Conservation (phyloP, 2,888 invertebrate genomes). For the Nymphalis urticae region DNA sequence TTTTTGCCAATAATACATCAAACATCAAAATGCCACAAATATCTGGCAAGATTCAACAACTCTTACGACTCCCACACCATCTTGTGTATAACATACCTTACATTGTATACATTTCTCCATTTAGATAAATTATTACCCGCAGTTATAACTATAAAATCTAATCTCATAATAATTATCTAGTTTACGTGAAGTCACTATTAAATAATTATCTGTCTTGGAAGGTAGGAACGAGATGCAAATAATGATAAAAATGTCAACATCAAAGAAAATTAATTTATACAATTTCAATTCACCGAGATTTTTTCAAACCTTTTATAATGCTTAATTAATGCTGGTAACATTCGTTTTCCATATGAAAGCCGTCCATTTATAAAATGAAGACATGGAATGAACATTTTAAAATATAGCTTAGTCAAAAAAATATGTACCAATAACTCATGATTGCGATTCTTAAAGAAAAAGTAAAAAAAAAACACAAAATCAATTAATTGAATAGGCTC, state of each 20-base stretch:
- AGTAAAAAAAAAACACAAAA: background rate
- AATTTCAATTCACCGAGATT: background rate
- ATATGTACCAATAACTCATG: background rate
- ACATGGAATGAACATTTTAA: conserved; percentile 5
- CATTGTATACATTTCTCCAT: conserved; percentile 69
- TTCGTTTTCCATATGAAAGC: background rate
- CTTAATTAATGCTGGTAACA: no score
- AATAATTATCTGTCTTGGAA: conserved; percentile 53
- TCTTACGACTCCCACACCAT: conserved; percentile 54
- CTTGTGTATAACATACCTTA: conserved; percentile 61
- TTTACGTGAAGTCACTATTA: conserved; percentile 48
- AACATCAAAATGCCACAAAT: conserved; percentile 69
- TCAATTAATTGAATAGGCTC: conserved; percentile 2
- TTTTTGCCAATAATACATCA: conserved; percentile 69
- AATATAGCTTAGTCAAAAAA: background rate
- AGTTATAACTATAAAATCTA: conserved; percentile 75
- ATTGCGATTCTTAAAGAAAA: background rate
- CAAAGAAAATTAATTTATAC: background rate
- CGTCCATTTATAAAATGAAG: background rate
- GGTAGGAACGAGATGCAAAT: conserved; percentile 43
- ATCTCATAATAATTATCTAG: conserved; percentile 60
- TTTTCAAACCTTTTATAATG: no score
- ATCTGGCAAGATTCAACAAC: conserved; percentile 75
- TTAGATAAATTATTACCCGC: conserved; percentile 69
- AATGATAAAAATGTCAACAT: conserved; percentile 10